Evolutionary conservation across 2,113 vertebrate species (phyloP), one percentile per base, ranked within the genome.

Genomic region (Eulemur rufifrons): DNA sequence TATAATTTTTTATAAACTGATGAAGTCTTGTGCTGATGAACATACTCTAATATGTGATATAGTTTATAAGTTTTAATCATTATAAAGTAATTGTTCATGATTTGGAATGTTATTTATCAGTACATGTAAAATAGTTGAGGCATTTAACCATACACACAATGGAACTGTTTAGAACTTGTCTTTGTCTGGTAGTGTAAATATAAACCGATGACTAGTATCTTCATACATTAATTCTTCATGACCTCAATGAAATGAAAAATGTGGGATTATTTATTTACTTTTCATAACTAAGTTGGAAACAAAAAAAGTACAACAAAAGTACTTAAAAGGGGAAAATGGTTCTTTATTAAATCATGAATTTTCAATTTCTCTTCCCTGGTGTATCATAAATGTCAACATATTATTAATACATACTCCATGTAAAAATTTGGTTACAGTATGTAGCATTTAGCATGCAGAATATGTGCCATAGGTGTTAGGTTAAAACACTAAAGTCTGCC

Each of bases 71-170:
- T 91, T 88, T 95, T 94, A 78, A 96, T 92, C n/a, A 61, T 91
- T 85, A 34, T 39, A 34, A 87, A 92, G 74, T 52, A 91, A 59
- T 25, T n/a, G 69, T 77, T 83, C 59, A 32, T 94, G 63, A 93
- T 94, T 96, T 84, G 86, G 86, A 95, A 96, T 83, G 2, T 91
- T 97, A 86, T 92, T 96, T 91, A 94, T 92, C 95, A 95, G 54
- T 84, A 87, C 78, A 54, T 97, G 71, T 95, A 91, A 95, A 95
- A 50, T 94, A 86, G 18, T 64, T 42, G 92, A 89, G 61, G 80
- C 42, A 76, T 88, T 94, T 87, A 82, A 76, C 39, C 56, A 32
- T 21, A 89, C 37, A 92, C 52, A 25, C 45, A 25, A 54, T 74
- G 87, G 69, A 76, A 52, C 27, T 92, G 87, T 86, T 82, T 47